These are phyloP conservation scores for Leucophenga montana DNA, from an alignment of 2,888 invertebrate species.

Conservation along the genomic window DNA sequence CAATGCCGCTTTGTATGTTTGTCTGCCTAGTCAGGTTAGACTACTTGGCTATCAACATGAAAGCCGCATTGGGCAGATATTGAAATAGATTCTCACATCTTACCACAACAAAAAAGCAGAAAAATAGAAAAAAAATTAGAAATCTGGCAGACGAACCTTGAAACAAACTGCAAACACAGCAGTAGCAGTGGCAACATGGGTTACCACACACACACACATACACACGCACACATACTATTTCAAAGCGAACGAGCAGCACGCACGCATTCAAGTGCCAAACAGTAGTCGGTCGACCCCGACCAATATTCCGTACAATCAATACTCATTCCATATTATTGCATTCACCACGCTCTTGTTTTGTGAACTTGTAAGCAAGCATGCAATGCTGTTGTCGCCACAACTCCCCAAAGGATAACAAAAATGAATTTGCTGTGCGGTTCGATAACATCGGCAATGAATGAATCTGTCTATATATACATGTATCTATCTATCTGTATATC, in stretches of 20 bases:
- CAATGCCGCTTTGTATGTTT: background rate
- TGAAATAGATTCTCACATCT: conserved; percentile 4
- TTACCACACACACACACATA: background rate
- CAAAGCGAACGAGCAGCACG: no score
- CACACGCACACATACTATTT: no score
- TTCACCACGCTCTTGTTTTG: no score
- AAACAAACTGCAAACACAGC: conserved; percentile 27
- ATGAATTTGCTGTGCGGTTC: conserved; percentile 24
- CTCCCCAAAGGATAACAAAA: conserved; percentile 27
- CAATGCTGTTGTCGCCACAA: conserved; percentile 13
- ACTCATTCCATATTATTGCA: no score
- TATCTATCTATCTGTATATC: no score
- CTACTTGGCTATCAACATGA: conserved; percentile 5
- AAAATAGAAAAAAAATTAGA: background rate
- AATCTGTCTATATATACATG: no score
- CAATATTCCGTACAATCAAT: no score
- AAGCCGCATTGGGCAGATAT: conserved; percentile 13
- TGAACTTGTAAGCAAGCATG: conserved; percentile 14
- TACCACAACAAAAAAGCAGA: background rate
- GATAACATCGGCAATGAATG: conserved; percentile 15
- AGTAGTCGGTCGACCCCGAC: no score
- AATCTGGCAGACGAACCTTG: background rate
- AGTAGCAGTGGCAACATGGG: background rate
- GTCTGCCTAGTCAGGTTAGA: no score
- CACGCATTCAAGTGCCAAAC: no score